Evolutionary conservation across 2,888 invertebrate genomes (phyloP).

Genomic region (Ochlodes sylvanus): DNA sequence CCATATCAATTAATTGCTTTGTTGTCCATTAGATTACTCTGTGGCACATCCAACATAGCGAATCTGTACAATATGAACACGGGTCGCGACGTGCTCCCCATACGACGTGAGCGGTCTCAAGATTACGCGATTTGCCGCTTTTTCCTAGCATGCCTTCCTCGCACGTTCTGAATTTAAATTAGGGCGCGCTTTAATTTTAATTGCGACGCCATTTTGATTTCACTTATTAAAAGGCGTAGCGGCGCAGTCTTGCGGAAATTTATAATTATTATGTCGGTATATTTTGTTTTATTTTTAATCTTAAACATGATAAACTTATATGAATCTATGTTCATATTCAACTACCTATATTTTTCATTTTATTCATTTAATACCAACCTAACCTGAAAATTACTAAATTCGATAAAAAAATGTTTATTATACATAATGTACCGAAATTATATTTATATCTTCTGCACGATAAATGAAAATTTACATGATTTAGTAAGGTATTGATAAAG

Average conservation of each 20-base stretch:
- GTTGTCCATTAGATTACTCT: conserved; percentile 47
- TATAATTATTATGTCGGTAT: not conserved
- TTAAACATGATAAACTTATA: not conserved
- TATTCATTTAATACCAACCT: too few relatives aligned
- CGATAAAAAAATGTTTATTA: too few relatives aligned
- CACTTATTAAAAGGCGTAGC: conserved; percentile 1
- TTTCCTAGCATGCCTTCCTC: conserved; percentile 59
- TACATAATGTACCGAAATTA: too few relatives aligned
- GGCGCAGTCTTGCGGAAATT: too few relatives aligned
- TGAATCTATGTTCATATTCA: too few relatives aligned
- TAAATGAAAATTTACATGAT: too few relatives aligned
- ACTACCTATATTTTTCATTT: too few relatives aligned
- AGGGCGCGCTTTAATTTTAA: conserved; percentile 30
- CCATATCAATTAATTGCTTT: not conserved
- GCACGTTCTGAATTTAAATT: conserved; percentile 33
- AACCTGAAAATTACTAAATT: too few relatives aligned
- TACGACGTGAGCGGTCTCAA: conserved; percentile 81
- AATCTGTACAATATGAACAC: conserved; percentile 64
- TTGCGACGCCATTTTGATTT: conserved; percentile 34
- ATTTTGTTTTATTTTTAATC: conserved; percentile 7
- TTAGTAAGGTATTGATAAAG: too few relatives aligned
- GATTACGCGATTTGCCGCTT: conserved; percentile 82
- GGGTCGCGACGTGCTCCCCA: conserved; percentile 75
- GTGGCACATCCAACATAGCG: conserved; percentile 62
- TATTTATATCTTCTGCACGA: too few relatives aligned